Evolutionary conservation across 2,113 vertebrate genomes (phyloP).

Genomic region (Myodes glareolus): DNA sequence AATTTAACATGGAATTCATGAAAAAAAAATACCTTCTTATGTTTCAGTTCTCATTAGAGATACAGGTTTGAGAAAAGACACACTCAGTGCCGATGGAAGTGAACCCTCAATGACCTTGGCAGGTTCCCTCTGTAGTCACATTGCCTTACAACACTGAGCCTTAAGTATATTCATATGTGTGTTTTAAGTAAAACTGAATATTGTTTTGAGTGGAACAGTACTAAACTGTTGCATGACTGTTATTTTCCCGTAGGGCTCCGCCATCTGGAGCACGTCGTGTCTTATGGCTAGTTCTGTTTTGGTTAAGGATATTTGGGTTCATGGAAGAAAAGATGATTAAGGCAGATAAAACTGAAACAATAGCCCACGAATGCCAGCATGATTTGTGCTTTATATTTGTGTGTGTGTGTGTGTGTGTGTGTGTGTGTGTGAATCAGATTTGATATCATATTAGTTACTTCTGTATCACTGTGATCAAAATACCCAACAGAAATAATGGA

Average conservation of each 20-base stretch:
- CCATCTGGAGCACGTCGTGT: neutral
- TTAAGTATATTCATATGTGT: neutral
- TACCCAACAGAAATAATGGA: neutral
- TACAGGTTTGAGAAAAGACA: neutral
- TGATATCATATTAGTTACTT: neutral
- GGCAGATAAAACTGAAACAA: neutral
- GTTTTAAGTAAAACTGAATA: neutral
- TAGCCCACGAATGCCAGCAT: neutral
- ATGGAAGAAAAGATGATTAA: neutral
- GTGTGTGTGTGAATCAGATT: neutral
- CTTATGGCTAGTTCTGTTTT: neutral
- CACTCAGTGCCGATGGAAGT: neutral
- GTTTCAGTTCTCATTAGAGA: slow-evolving; percentile 5
- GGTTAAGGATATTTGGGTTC: neutral
- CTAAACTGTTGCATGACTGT: neutral
- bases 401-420: neutral
- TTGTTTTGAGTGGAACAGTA: slow-evolving; percentile 21
- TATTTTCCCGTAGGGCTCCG: neutral
- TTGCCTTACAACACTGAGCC: neutral
- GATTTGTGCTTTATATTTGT: neutral
- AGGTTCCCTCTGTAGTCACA: neutral
- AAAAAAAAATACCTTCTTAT: slow-evolving; percentile 8
- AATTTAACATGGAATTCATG: slow-evolving; percentile 18
- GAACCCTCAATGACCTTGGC: neutral
- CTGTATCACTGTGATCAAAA: neutral